Percentiles rank a stretch among this genome's conserved stretches.
Conservation (phyloP, 2,797 vertebrate genomes). For the Pipistrellus nathusii region DNA sequence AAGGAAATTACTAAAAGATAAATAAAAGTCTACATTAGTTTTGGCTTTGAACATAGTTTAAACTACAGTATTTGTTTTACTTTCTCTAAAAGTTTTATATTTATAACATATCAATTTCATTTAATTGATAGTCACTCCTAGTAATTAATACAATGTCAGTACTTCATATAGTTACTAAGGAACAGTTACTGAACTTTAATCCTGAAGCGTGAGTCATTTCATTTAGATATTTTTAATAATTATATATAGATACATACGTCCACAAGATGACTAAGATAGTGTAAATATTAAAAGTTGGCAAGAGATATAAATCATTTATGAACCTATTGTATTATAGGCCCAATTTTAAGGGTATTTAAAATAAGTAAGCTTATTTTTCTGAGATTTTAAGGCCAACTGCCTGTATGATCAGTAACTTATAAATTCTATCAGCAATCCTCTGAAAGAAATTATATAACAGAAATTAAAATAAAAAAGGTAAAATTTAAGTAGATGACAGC, state of each 20-base stretch:
- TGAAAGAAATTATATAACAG: background rate
- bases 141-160: background rate
- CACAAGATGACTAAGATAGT: background rate
- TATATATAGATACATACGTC: background rate
- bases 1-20: slow-evolving; percentile 52
- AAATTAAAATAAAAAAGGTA: background rate
- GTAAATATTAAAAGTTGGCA: background rate
- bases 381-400: background rate
- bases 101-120: background rate
- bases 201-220: background rate
- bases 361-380: background rate
- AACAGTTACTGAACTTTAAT: background rate
- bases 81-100: background rate
- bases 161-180: background rate
- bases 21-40: background rate
- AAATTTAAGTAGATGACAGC: background rate
- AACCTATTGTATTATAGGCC: background rate
- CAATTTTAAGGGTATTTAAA: background rate
- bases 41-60: background rate
- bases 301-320: background rate
- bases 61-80: background rate
- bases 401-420: background rate
- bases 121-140: background rate
- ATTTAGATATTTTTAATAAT: background rate
- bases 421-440: background rate